phyloP scores from a whole-genome alignment of 1,140 invertebrate species.

The Brachionus koreanus region DNA sequence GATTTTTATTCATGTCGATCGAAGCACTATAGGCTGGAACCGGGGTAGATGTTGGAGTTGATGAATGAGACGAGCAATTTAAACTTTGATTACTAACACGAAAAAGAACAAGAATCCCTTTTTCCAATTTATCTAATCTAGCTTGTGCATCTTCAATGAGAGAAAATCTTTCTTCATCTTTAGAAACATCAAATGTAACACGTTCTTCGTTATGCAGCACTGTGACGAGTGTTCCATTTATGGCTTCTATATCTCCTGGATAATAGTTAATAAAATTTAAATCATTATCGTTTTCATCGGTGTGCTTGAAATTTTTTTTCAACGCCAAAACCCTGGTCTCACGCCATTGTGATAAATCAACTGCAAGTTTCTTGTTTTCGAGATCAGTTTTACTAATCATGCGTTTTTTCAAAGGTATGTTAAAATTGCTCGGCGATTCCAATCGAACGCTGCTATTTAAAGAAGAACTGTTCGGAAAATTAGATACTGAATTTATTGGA shows the following conservation, averaged over 20 bases:
- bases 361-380: neutral
- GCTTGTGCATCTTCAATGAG: slow-evolving; percentile 14
- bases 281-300: slow-evolving; percentile 2
- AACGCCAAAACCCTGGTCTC: neutral
- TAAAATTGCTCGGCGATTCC: neutral
- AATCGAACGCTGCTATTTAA: neutral
- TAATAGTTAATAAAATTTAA: neutral
- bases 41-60: neutral
- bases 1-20: neutral
- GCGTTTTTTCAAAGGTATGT: slow-evolving; percentile 31
- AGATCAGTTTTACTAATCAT: neutral
- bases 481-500: neutral
- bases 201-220: neutral
- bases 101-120: slow-evolving; percentile 10
- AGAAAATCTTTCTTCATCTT: slow-evolving; percentile 19
- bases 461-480: neutral
- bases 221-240: neutral
- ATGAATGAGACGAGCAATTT: slow-evolving; percentile 1
- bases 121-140: slow-evolving; percentile 6
- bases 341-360: slow-evolving; percentile 7
- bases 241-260: neutral
- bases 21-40: neutral
- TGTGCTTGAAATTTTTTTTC: neutral
- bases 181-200: slow-evolving; percentile 5
- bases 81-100: neutral